Evolutionary conservation across 2,888 invertebrate genomes (phyloP).

Genomic region (Tiliacea citrago): DNA sequence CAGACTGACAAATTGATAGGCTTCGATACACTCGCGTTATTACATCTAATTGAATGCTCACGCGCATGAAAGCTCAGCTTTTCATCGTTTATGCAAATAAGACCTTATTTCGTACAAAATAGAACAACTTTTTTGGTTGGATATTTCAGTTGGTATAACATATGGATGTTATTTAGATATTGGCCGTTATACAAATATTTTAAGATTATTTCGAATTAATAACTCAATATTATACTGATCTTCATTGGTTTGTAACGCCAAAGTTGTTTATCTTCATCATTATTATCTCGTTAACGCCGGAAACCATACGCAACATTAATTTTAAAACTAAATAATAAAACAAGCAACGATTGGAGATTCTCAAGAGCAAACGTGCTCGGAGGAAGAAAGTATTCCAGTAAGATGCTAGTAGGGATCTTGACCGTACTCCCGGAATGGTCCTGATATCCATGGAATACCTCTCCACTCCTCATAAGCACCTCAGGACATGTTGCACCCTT

Average conservation of each 20-base stretch:
- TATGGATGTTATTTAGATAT: slow-evolving; percentile 37
- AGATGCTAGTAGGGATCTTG: too few species aligned
- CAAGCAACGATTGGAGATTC: too few species aligned
- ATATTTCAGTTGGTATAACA: neutral
- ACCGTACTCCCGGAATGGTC: too few species aligned
- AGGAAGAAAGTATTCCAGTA: too few species aligned
- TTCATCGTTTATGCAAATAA: slow-evolving; percentile 38
- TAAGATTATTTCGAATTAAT: slow-evolving; percentile 50
- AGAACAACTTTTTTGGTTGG: slow-evolving; percentile 2
- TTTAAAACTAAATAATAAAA: neutral
- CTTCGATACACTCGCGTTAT: slow-evolving; percentile 81
- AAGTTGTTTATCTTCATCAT: slow-evolving; percentile 29
- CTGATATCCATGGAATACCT: too few species aligned
- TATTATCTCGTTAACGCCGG: slow-evolving; percentile 28
- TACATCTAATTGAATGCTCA: slow-evolving; percentile 86
- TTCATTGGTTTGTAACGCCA: slow-evolving; percentile 35
- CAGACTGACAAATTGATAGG: slow-evolving; percentile 84
- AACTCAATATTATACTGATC: slow-evolving; percentile 46
- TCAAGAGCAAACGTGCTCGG: too few species aligned
- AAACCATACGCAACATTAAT: neutral
- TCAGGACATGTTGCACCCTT: too few species aligned
- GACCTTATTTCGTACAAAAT: slow-evolving; percentile 39
- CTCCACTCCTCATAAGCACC: too few species aligned
- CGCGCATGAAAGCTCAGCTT: slow-evolving; percentile 72
- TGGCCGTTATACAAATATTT: slow-evolving; percentile 61